Percentiles rank a stretch among this genome's conserved stretches.
Conservation (phyloP, 1,140 invertebrate species). For the Trachymyrmex septentrionalis region DNA sequence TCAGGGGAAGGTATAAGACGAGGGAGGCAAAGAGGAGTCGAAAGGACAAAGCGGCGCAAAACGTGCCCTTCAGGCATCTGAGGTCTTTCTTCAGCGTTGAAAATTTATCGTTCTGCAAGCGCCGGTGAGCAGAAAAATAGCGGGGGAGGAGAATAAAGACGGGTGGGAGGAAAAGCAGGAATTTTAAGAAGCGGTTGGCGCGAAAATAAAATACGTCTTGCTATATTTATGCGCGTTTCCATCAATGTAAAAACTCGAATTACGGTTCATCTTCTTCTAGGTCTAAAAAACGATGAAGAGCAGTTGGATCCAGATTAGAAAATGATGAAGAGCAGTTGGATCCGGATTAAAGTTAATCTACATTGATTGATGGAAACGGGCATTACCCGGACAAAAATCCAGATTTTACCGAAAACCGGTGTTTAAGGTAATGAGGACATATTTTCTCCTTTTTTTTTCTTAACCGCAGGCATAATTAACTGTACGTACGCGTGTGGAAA, state of each 20-base stretch:
- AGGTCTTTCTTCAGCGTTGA: constrained; percentile 63
- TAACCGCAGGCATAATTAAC: constrained; percentile 53
- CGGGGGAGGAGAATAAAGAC: background rate
- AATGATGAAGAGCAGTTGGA: too few species aligned
- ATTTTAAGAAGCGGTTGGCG: background rate
- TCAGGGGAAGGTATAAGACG: constrained; percentile 48
- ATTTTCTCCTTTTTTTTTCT: constrained; percentile 30
- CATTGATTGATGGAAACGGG: too few species aligned
- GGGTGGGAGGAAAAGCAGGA: background rate
- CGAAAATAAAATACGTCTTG: background rate
- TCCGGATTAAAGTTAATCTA: too few species aligned
- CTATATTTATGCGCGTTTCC: too few species aligned
- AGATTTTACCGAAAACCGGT: constrained; percentile 67
- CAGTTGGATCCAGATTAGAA: too few species aligned
- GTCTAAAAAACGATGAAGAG: too few species aligned
- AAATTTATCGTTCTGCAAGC: constrained; percentile 68
- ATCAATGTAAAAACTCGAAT: too few species aligned
- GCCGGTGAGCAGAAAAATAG: constrained; percentile 58
- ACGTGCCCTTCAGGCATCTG: constrained; percentile 71
- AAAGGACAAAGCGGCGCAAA: constrained; percentile 78
- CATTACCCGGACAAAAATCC: constrained; percentile 49
- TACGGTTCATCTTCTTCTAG: too few species aligned
- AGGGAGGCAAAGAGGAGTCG: constrained; percentile 65
- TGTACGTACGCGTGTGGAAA: constrained; percentile 51
- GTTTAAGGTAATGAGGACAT: constrained; percentile 70